Conservation (phyloP, 2,797 vertebrate genomes). For the Phyllotis vaccarum region DNA sequence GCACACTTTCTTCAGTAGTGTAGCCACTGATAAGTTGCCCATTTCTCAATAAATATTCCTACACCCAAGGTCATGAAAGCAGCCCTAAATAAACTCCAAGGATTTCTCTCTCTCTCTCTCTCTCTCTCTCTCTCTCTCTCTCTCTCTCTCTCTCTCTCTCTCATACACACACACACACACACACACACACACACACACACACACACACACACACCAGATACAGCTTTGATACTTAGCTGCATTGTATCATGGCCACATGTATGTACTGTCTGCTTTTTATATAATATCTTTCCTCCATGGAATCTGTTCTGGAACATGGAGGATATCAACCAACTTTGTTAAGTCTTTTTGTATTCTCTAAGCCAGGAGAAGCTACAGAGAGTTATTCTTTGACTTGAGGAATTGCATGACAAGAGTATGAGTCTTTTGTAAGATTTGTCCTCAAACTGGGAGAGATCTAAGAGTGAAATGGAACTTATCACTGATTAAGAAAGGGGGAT, state of each 20-base stretch:
- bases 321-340: not conserved
- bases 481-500: not conserved
- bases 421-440: constrained; percentile 19
- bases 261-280: not conserved
- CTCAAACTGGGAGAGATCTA: not conserved
- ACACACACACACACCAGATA: no score
- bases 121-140: no score
- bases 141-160: no score
- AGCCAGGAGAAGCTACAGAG: not conserved
- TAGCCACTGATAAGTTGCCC: no score
- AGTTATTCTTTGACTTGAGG: not conserved
- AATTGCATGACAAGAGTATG: not conserved
- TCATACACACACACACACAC: not conserved
- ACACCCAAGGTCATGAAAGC: no score
- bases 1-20: no score
- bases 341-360: not conserved
- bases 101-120: no score
- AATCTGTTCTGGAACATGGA: not conserved
- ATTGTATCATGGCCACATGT: not conserved
- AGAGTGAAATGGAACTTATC: not conserved
- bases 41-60: no score
- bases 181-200: not conserved
- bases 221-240: not conserved
- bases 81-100: no score
- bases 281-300: not conserved